These are phyloP conservation scores for Enteromius trimaculatus DNA, from an alignment of 2,797 vertebrate species.

Conservation along the genomic window DNA sequence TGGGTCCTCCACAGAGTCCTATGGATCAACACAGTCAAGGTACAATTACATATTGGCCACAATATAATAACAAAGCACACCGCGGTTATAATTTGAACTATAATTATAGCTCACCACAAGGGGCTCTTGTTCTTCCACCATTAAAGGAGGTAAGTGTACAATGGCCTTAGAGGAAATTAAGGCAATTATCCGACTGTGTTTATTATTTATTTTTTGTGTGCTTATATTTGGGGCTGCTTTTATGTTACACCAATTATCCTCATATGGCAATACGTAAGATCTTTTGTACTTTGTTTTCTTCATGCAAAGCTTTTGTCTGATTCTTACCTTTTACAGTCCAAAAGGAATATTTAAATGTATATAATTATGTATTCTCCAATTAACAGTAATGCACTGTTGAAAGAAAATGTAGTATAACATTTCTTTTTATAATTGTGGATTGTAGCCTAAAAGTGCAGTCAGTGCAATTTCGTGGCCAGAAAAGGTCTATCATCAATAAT, in stretches of 20 bases:
- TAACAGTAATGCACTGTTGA: not conserved
- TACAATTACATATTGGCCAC: slow-evolving; percentile 61
- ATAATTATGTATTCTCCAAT: slow-evolving; percentile 14
- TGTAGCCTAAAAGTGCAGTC: not conserved
- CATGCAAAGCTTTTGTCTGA: not conserved
- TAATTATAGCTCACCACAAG: slow-evolving; percentile 1
- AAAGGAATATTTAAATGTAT: not conserved
- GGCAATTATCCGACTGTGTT: not conserved
- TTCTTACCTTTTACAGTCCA: not conserved
- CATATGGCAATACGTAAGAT: not conserved
- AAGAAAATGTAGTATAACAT: not conserved
- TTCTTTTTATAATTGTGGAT: not conserved
- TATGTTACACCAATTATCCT: slow-evolving; percentile 4
- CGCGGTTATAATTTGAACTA: not conserved
- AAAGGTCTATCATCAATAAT: not conserved
- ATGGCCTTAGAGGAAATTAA: not conserved
- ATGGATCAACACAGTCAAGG: slow-evolving; percentile 99
- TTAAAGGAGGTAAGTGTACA: not conserved
- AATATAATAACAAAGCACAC: not conserved
- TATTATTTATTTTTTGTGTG: not conserved
- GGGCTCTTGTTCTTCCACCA: not conserved
- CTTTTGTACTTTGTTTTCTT: not conserved
- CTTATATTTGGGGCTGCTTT: not conserved
- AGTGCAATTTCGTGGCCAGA: not conserved
- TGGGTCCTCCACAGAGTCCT: slow-evolving; percentile 97